phyloP scores from a whole-genome alignment of 2,888 invertebrate genomes.

The Cryptophagus acutangulus region DNA sequence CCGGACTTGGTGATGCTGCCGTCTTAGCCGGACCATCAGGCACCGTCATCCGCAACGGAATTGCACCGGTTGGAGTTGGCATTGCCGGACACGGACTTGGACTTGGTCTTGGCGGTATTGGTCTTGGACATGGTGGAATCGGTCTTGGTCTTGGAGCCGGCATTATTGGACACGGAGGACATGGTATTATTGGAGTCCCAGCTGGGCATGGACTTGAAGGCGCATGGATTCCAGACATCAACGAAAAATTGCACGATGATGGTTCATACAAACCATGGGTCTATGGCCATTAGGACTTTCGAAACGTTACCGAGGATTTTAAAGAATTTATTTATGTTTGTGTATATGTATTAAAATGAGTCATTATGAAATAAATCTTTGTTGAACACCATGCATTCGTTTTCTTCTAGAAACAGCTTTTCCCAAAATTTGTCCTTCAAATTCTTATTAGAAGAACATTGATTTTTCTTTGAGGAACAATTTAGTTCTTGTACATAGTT shows the following conservation, averaged over 20 bases:
- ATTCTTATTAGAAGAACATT: no score
- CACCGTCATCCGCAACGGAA: constrained; percentile 6
- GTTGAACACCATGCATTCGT: constrained; percentile 12
- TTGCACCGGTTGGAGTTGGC: constrained; percentile 2
- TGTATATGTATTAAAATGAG: background rate
- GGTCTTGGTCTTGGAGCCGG: constrained; percentile 6
- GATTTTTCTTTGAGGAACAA: no score
- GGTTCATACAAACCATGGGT: constrained; percentile 36
- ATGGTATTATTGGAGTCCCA: background rate
- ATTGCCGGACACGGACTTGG: constrained; percentile 6
- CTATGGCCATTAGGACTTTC: constrained; percentile 21
- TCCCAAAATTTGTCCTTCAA: no score
- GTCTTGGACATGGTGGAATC: constrained; percentile 1
- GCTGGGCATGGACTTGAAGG: constrained; percentile 21
- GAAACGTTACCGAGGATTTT: no score
- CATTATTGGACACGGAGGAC: constrained; percentile 3
- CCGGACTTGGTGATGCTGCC: constrained; percentile 9
- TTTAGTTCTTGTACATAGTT: no score
- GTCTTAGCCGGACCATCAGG: constrained; percentile 20
- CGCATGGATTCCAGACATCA: constrained; percentile 32
- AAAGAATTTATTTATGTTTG: constrained; percentile 2
- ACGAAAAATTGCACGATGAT: constrained; percentile 36
- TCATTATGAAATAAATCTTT: constrained; percentile 10
- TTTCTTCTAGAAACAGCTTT: no score
- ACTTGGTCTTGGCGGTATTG: background rate